phyloP scores from a whole-genome alignment of 2,113 vertebrate species.

The Daboia siamensis region DNA sequence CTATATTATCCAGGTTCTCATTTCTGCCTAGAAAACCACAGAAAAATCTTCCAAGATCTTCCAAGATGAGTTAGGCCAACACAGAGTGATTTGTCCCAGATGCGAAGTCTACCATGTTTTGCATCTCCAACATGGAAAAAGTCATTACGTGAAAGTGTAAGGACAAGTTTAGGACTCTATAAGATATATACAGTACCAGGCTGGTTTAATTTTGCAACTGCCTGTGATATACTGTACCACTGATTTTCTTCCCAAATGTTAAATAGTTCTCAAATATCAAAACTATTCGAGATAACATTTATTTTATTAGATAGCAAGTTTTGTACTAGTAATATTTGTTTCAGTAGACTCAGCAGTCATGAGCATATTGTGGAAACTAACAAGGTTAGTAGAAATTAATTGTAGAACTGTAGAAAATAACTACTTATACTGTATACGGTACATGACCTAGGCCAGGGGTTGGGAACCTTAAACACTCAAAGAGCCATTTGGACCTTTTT shows the following conservation, averaged over 20 bases:
- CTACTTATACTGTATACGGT: background rate
- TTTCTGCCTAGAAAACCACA: background rate
- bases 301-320: background rate
- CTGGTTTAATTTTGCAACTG: background rate
- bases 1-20: background rate
- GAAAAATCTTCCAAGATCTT: background rate
- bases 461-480: no score
- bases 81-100: background rate
- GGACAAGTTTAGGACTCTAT: background rate
- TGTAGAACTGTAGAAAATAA: background rate
- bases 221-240: background rate
- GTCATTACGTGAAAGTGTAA: background rate
- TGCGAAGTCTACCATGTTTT: background rate
- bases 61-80: background rate
- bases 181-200: background rate
- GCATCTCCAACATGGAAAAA: background rate
- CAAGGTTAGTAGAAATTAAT: background rate
- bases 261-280: background rate
- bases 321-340: background rate
- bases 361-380: background rate
- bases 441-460: no score
- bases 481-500: no score
- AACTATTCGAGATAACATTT: background rate
- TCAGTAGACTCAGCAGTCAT: background rate
- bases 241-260: background rate